Percentiles rank a stretch among this genome's conserved stretches.
These are phyloP conservation scores for Phrynocephalus guinanensis DNA, from an alignment of 2,797 vertebrate genomes.

Conservation along the genomic window DNA sequence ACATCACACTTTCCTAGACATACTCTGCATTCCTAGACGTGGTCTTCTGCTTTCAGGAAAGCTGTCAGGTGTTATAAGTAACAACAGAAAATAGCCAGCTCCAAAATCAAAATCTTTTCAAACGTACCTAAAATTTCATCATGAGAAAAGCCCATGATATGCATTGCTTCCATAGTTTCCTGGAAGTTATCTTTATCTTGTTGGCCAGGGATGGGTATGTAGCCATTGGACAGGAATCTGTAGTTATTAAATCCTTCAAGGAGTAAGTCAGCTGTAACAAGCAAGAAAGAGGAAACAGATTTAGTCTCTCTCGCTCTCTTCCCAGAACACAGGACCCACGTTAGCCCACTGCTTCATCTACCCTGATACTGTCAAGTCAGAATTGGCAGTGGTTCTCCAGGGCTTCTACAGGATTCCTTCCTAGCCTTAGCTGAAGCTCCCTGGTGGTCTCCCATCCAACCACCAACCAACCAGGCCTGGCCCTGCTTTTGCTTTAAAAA, in stretches of 20 bases:
- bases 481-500: too few relatives aligned
- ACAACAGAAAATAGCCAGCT: too few relatives aligned
- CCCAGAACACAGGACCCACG: neutral
- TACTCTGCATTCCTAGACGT: too few relatives aligned
- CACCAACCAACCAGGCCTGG: too few relatives aligned
- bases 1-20: neutral
- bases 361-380: too few relatives aligned
- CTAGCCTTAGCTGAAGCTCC: too few relatives aligned
- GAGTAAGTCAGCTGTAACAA: slow-evolving; percentile 89
- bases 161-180: slow-evolving; percentile 99
- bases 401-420: too few relatives aligned
- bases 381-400: too few relatives aligned
- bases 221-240: slow-evolving; percentile 96
- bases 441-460: too few relatives aligned
- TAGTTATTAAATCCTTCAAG: slow-evolving; percentile 96
- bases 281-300: slow-evolving; percentile 40
- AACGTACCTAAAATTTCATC: slow-evolving; percentile 94
- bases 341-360: neutral
- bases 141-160: slow-evolving; percentile 97
- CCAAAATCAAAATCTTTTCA: neutral
- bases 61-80: neutral
- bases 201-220: slow-evolving; percentile 94
- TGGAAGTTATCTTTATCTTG: slow-evolving; percentile 99
- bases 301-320: neutral
- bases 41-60: neutral